Conservation (phyloP, 2,888 invertebrate species). For the Dynastes maya region DNA sequence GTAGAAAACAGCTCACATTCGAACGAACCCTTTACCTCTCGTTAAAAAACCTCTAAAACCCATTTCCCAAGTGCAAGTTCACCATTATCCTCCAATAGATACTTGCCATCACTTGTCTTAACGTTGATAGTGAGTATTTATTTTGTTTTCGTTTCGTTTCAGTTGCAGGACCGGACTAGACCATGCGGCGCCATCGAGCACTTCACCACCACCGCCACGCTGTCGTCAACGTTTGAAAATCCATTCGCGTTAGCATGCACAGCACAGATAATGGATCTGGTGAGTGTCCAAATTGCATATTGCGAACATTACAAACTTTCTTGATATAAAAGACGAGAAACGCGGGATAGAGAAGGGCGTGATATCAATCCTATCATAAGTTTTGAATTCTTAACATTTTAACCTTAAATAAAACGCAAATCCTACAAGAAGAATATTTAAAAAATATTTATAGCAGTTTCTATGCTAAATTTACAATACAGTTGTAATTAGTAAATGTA, state of each 20-base stretch:
- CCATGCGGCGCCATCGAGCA: conserved; percentile 64
- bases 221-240: conserved; percentile 57
- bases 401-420: too few relatives aligned
- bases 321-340: too few relatives aligned
- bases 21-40: neutral
- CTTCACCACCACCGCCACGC: conserved; percentile 47
- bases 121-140: conserved; percentile 47
- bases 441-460: too few relatives aligned
- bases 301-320: conserved; percentile 7
- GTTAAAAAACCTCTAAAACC: neutral
- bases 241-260: conserved; percentile 68
- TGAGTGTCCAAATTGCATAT: conserved; percentile 61
- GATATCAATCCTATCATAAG: too few relatives aligned
- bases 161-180: conserved; percentile 62
- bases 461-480: too few relatives aligned
- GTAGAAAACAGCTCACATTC: conserved; percentile 8
- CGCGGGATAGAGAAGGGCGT: too few relatives aligned
- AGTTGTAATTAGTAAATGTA: too few relatives aligned
- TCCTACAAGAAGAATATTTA: too few relatives aligned
- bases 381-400: too few relatives aligned
- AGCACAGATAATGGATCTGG: conserved; percentile 71
- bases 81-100: too few relatives aligned
- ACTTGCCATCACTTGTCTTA: too few relatives aligned
- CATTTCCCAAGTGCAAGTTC: too few relatives aligned
- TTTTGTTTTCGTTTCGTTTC: conserved; percentile 57